These are phyloP conservation scores for Artemia franciscana DNA, from an alignment of 1,140 invertebrate genomes.

Conservation along the genomic window DNA sequence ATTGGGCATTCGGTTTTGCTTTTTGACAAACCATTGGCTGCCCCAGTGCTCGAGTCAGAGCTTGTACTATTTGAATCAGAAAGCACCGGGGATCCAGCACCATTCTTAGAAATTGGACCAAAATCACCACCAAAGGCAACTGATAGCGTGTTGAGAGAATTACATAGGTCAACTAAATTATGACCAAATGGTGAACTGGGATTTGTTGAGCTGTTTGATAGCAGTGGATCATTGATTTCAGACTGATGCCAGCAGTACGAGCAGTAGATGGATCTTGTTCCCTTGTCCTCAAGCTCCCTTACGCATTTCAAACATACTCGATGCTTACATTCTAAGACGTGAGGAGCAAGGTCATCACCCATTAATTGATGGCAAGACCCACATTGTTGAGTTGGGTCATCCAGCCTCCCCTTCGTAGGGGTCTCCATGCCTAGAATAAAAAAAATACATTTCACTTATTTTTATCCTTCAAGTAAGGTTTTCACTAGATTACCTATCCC, in stretches of 20 bases:
- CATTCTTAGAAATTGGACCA: neutral
- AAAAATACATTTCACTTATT: neutral
- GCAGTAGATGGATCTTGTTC: neutral
- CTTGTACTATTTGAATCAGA: neutral
- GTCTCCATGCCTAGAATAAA: neutral
- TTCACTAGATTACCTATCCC: no score
- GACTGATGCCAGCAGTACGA: neutral
- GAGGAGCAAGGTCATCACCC: neutral
- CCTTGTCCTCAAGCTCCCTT: neutral
- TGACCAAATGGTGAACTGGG: neutral
- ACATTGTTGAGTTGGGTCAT: neutral
- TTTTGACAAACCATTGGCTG: neutral
- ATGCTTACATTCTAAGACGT: neutral
- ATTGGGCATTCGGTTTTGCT: conserved; percentile 4
- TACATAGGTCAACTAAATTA: neutral
- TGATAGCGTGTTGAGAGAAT: neutral
- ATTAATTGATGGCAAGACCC: neutral
- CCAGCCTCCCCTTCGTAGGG: neutral
- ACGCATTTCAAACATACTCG: neutral
- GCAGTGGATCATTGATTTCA: neutral
- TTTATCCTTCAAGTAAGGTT: no score
- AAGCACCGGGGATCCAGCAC: neutral
- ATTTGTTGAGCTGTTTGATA: neutral
- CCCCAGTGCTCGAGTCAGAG: neutral
- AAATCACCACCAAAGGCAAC: neutral